phyloP scores from a whole-genome alignment of 2,797 vertebrate genomes.

The Danio albolineatus region DNA sequence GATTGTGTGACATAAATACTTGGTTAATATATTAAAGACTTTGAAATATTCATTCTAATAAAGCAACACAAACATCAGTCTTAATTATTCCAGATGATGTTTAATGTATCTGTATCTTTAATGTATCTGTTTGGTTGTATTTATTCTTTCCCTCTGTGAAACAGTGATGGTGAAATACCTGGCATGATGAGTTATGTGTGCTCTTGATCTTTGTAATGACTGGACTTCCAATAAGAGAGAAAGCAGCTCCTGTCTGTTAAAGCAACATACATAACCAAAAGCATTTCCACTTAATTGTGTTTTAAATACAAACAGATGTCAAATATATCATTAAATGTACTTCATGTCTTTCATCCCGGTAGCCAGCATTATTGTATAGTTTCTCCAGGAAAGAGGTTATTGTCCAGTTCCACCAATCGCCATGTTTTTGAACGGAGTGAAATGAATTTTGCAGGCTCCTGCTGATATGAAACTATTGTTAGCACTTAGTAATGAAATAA shows the following conservation, averaged over 20 bases:
- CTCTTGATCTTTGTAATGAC: slow-evolving; percentile 69
- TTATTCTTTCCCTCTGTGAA: too few species aligned
- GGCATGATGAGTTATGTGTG: slow-evolving; percentile 16
- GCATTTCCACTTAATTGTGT: neutral
- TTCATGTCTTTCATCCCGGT: slow-evolving; percentile 48
- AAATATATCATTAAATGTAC: slow-evolving; percentile 62
- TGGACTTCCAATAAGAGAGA: slow-evolving; percentile 73
- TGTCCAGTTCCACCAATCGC: slow-evolving; percentile 82
- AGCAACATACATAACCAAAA: slow-evolving; percentile 10
- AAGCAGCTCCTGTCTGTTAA: slow-evolving; percentile 62
- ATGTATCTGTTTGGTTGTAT: too few species aligned
- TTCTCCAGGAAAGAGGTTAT: slow-evolving; percentile 70
- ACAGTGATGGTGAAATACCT: slow-evolving; percentile 60
- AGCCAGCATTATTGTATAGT: slow-evolving; percentile 61
- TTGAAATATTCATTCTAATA: too few species aligned
- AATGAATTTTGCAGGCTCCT: slow-evolving; percentile 67
- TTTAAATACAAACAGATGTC: neutral
- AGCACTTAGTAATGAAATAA: neutral
- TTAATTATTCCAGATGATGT: too few species aligned
- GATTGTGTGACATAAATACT: too few species aligned
- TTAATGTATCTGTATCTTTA: too few species aligned
- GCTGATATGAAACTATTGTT: slow-evolving; percentile 13
- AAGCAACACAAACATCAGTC: too few species aligned
- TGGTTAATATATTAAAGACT: too few species aligned
- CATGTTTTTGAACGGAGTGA: slow-evolving; percentile 63